A percentile compares a stretch with the other conserved stretches of the same genome.
Conservation (phyloP, 2,888 invertebrate species). For the Drymonia ruficornis region DNA sequence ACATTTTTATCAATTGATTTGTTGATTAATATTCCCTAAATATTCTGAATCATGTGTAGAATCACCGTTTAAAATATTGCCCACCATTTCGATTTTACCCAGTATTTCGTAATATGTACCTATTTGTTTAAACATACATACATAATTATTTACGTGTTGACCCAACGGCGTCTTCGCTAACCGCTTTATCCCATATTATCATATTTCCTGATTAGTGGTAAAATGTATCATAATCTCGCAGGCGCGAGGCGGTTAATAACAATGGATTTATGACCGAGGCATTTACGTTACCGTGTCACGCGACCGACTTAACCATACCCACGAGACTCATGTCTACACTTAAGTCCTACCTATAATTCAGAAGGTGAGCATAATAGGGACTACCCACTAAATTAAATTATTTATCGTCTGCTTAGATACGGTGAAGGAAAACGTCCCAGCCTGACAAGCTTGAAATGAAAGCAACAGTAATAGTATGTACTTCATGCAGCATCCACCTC, state of each 20-base stretch:
- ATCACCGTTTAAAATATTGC: too few relatives aligned
- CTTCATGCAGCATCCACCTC: too few relatives aligned
- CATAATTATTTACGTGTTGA: too few relatives aligned
- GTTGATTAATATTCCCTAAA: too few relatives aligned
- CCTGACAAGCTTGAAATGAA: too few relatives aligned
- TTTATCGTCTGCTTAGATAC: background rate
- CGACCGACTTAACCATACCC: background rate
- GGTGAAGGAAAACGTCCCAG: background rate
- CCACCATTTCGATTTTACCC: too few relatives aligned
- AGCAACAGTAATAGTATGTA: too few relatives aligned
- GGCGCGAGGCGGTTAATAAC: slow-evolving; percentile 45
- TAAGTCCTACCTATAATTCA: too few relatives aligned
- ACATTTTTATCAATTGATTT: too few relatives aligned
- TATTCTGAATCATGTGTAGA: too few relatives aligned
- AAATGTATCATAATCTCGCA: slow-evolving; percentile 56
- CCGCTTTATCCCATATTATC: slow-evolving; percentile 39
- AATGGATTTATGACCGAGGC: slow-evolving; percentile 49
- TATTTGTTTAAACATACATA: too few relatives aligned
- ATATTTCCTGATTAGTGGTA: slow-evolving; percentile 58
- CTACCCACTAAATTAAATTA: background rate
- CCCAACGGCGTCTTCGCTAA: slow-evolving; percentile 28
- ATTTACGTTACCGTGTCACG: slow-evolving; percentile 12
- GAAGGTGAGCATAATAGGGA: background rate
- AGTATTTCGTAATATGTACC: too few relatives aligned
- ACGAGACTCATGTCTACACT: background rate